Conservation (phyloP, 2,888 invertebrate genomes). For the Phortica okadai region DNA sequence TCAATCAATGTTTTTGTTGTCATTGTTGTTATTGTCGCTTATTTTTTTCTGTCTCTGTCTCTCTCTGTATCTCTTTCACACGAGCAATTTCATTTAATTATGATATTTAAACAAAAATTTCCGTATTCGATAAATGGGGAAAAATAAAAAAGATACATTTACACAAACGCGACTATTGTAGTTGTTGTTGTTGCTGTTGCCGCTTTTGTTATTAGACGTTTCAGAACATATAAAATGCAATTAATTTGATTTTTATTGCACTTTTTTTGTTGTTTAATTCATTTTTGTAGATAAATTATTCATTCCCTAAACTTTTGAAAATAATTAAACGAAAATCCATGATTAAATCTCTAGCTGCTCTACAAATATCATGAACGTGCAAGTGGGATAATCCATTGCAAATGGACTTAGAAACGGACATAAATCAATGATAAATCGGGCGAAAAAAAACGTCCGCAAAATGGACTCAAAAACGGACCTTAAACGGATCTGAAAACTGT, state of each 20-base stretch:
- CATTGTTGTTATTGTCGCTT: neutral
- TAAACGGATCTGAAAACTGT: too few species aligned
- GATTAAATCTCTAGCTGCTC: too few species aligned
- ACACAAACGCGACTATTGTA: neutral
- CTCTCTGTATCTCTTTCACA: neutral
- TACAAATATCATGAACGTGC: too few species aligned
- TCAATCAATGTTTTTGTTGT: neutral
- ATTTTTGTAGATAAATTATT: neutral
- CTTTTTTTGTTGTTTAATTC: neutral
- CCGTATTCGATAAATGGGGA: slow-evolving; percentile 13
- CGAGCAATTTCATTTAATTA: neutral
- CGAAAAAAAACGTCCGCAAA: too few species aligned
- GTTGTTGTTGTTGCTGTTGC: neutral
- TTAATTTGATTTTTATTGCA: neutral
- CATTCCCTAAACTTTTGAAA: neutral
- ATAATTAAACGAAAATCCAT: too few species aligned
- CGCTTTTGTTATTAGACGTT: neutral
- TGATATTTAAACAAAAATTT: slow-evolving; percentile 23
- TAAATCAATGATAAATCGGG: too few species aligned
- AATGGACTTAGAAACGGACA: too few species aligned
- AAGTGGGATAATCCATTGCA: too few species aligned
- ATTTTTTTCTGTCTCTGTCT: neutral
- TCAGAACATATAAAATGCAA: slow-evolving; percentile 9
- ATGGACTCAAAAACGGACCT: too few species aligned
- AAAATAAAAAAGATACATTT: neutral